Percentiles rank a stretch among this genome's conserved stretches.
These are phyloP conservation scores for Pseudorasbora parva DNA, from an alignment of 2,113 vertebrate genomes.

Conservation along the genomic window DNA sequence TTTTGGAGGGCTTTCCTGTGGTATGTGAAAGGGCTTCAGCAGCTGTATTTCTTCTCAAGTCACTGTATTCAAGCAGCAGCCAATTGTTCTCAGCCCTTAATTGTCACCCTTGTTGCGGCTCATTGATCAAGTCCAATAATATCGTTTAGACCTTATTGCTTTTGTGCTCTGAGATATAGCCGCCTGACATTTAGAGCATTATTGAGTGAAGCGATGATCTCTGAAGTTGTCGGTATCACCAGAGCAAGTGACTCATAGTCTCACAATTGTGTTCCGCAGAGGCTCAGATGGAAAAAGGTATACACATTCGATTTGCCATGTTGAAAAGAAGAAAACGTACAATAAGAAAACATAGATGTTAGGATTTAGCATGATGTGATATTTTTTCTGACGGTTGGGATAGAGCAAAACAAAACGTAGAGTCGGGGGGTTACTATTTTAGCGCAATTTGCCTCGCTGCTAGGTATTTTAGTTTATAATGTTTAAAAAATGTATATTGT, in stretches of 20 bases:
- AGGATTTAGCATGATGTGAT: too few relatives aligned
- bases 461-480: too few relatives aligned
- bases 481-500: too few relatives aligned
- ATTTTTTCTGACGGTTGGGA: too few relatives aligned
- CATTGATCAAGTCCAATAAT: slow-evolving; percentile 29
- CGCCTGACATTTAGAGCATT: slow-evolving; percentile 20
- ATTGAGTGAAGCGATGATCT: slow-evolving; percentile 15
- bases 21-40: not conserved
- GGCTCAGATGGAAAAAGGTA: not conserved
- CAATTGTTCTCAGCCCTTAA: slow-evolving; percentile 7
- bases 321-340: not conserved
- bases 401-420: too few relatives aligned
- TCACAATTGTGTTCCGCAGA: not conserved
- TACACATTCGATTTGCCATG: not conserved
- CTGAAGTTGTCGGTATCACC: slow-evolving; percentile 10
- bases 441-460: too few relatives aligned
- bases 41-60: not conserved
- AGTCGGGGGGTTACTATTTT: too few relatives aligned
- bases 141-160: slow-evolving; percentile 6
- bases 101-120: not conserved
- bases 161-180: not conserved
- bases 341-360: too few relatives aligned
- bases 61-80: not conserved
- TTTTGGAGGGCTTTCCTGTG: not conserved
- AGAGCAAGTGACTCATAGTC: slow-evolving; percentile 28